Base-by-base conservation (phyloP, 2,888 invertebrate genomes). In the Cephus rjabovi region DNA sequence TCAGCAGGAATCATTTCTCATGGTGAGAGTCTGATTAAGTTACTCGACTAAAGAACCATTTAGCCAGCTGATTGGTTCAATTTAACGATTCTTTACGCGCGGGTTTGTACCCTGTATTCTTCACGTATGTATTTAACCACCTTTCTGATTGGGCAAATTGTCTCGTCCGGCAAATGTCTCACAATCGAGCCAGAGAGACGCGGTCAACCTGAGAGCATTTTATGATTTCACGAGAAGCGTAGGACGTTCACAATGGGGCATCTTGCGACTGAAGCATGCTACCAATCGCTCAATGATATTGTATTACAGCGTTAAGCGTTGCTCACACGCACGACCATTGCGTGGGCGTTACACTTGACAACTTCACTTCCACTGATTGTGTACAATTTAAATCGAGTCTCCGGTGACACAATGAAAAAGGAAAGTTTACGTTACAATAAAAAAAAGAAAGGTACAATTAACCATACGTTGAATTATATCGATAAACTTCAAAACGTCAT, bases 101-200 rank as follows among this genome's bases (percentile, higher is more conserved):
- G 84, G 79, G 75, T 73, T 80, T 81, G 81, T 79, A 77, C 78
- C 76, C 80, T 82, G 80, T 82, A 82, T 79, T 80, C 82, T 79
- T 68, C 81, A 81, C 82, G 81, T 79, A 85, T 83, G 83, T 86
- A 87, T 88, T 88, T 84, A 83, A 80, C 83, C 90, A 90, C 87
- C 89, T 91, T 90, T 91, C 87, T 90, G 88, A 91, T 91, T 91
- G 91, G 87, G 83, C 89, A 91, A 91, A 91, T 91, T 91, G 90
- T 90, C 89, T 87, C 91, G 90, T 91, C 90, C 90, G 90, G 89
- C 85, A 87, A 85, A 80, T 70, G 81, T 77, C 56, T 33, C 35
- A 35, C 35, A 35, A 35, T 35, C 35, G 11, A 35, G 23, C 37
- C 23, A 35, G 31, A 74, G 34, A 37, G 74, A 74, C 35, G n/a